Evolutionary conservation across 2,797 vertebrate species (phyloP), one percentile per base, ranked within the genome.

Genomic region (Lithobates pipiens): DNA sequence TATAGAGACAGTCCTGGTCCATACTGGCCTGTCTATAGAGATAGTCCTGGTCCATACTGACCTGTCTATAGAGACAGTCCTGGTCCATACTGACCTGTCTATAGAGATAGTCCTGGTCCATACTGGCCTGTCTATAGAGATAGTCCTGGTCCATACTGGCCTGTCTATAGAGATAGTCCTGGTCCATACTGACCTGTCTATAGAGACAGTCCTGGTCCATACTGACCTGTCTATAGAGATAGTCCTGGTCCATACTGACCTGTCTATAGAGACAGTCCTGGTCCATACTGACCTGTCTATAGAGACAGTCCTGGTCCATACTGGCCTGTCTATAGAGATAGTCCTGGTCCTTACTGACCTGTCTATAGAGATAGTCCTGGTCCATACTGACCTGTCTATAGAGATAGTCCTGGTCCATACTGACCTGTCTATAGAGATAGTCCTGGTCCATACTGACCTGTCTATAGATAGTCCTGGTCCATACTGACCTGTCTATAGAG

Each of bases 391-490:
- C 8, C 39, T 32, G 39, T 69, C 10, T 27, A 25, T 69, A 10
- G 67, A 3, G n/a, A 0, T 68, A 0, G n/a, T 15, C 3, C n/a
- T 39, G 39, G 39, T 1, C 10, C 8, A 10, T 39, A 10, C 39
- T 39, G 8, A 39, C 8, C 39, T 39, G 39, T 39, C 39, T 39
- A 39, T 39, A 10, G 39, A 10, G 39, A 10, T 39, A 1, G 39
- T 9, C 7, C 9, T 39, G 36, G 36, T 7, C 0, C 36, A 8
- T 39, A 7, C 36, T 39, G 36, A 39, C 94, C 93, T 91, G 85
- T 94, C 91, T 89, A 93, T 39, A n/a, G n/a, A n/a, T n/a, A n/a
- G n/a, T n/a, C n/a, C n/a, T n/a, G n/a, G n/a, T n/a, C n/a, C n/a
- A n/a, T 39, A 39, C 39, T 39, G 8, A 39, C 8, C 39, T 32